phyloP scores from a whole-genome alignment of 2,888 invertebrate genomes.

The Euzetes globulus region DNA sequence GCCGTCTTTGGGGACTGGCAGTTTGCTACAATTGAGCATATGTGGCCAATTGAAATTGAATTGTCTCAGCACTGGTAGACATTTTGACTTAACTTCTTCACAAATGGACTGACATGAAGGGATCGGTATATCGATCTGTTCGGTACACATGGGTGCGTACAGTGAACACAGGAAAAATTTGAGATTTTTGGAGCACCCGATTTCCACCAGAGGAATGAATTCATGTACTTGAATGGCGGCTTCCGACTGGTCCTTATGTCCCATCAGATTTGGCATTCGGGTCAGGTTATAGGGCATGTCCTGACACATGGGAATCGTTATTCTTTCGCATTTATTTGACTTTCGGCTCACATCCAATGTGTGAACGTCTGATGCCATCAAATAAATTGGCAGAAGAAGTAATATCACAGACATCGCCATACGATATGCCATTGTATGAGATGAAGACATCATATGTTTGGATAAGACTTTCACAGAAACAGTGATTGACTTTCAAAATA shows the following conservation, averaged over 20 bases:
- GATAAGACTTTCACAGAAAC: not conserved
- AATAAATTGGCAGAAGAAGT: not conserved
- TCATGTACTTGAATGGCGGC: conserved; percentile 67
- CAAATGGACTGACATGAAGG: conserved; percentile 79
- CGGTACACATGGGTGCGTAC: conserved; percentile 82
- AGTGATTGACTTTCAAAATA: too few species aligned
- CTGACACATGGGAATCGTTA: conserved; percentile 68
- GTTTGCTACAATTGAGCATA: conserved; percentile 66
- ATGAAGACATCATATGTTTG: not conserved
- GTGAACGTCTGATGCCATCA: not conserved
- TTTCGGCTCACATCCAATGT: not conserved
- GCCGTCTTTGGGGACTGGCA: conserved; percentile 59
- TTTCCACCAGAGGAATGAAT: conserved; percentile 60
- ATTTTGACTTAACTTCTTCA: conserved; percentile 59
- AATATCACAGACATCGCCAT: conserved; percentile 6
- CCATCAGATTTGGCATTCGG: conserved; percentile 75
- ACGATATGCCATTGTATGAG: not conserved
- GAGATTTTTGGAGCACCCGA: conserved; percentile 70
- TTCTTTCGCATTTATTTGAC: conserved; percentile 62
- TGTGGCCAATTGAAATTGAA: conserved; percentile 62
- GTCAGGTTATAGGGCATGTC: conserved; percentile 79
- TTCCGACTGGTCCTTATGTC: conserved; percentile 69
- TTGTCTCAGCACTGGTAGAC: conserved; percentile 59
- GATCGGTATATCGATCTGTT: conserved; percentile 72
- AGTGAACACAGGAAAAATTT: conserved; percentile 82